Evolutionary conservation across 2,888 invertebrate species (phyloP), one percentile per base, ranked within the genome.

Genomic region (Latrodectus elegans): DNA sequence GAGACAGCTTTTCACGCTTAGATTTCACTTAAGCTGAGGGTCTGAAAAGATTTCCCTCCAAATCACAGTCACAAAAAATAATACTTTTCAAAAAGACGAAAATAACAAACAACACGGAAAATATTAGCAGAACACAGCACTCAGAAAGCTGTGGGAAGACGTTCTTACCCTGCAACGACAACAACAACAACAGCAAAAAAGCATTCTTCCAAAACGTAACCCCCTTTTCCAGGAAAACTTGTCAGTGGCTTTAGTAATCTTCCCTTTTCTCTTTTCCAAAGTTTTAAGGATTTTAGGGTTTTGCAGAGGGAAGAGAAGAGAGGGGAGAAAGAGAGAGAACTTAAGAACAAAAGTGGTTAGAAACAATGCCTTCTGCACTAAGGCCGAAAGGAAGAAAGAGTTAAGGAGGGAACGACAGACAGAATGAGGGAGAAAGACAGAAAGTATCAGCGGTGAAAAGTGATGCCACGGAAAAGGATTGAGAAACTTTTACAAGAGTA

Each of bases 221-320:
- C 77, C 84, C 84, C 84, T 74, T 78, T 85, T 68, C 74, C 8
- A 52, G 71, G 78, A 78, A 83, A 85, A 85, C 85, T 80, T 85
- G 85, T 85, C 85, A 85, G 85, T 85, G 85, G 85, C 85, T 80
- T 80, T 74, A 64, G 79, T 85, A 85, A 85, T 85, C 85, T 84
- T 78, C 75, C 70, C 68, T 72, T 77, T 64, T 85, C 79, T 84
- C 72, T 70, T 64, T 70, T 77, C 81, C 65, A 87, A 74, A 87
- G 86, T 87, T 87, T 87, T 87, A 86, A 80, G 81, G 86, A 87
- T 87, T 87, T 87, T 76, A 72, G 73, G 81, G 79, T 70, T 68
- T 78, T 65, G 68, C n/a, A 12, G n/a, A 60, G 60, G 12, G 14
- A 60, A n/a, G 12, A n/a, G 6, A 60, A 3, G 6, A 74, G 65